Evolutionary conservation across 2,888 invertebrate species (phyloP), one percentile per base, ranked within the genome.

Genomic region (Dilophus febrilis): DNA sequence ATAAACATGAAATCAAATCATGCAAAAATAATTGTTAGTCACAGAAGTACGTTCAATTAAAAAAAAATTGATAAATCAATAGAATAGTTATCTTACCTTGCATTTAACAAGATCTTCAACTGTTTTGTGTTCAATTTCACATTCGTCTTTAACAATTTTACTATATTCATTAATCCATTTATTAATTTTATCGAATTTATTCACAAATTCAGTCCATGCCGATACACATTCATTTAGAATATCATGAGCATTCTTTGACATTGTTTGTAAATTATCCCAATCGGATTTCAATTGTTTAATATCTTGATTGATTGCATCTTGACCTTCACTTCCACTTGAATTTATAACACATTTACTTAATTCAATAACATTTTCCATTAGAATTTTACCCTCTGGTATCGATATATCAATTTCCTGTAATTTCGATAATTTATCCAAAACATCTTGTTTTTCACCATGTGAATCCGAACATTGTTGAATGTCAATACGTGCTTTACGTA

Each of bases 391-490:
- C 58, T 80, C 76, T 1, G 77, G 70, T 45, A 87, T 63, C 1
- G 75, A 71, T 16, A 67, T 65, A 10, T 72, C 70, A 37, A 87
- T 74, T 48, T 77, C 73, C 38, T 72, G 71, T 19, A 88, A 72
- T 51, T 76, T 81, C 37, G 73, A 72, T 26, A 85, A 72, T 55
- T 87, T 85, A 49, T 79, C 75, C 41, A 78, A 68, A 1, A 83
- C 77, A 40, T 74, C 72, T 37, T 78, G 76, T 48, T 82, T 79
- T 54, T 91, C 90, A 3, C 90, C 90, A 53, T 88, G 88, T 1
- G 85, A 79, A 56, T 90, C 87, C 3, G 83, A 77, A 48, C 81
- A 80, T 49, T 84, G 79, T 53, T 88, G 87, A 22, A 87, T 73
- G 47, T 83, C 80, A n/a, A 82, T 69, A 52, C 82, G 75, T 13